Evolutionary conservation across 2,797 vertebrate genomes (phyloP).

Genomic region (Bovichtus diacanthus): DNA sequence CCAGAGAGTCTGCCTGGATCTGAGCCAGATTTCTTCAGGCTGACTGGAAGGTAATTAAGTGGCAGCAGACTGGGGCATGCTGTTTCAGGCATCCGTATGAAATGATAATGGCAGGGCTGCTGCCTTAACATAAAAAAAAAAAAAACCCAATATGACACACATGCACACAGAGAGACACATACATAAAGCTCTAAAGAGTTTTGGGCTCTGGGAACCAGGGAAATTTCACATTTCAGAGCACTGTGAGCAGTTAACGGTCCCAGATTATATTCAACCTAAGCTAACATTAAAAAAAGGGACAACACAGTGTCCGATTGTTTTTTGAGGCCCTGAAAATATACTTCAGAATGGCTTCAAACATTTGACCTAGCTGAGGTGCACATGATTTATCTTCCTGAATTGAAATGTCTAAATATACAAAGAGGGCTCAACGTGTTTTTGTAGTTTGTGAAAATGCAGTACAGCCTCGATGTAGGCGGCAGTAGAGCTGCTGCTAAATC

Average conservation of each 20-base stretch:
- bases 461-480: constrained; percentile 2
- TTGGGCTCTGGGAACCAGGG: constrained; percentile 15
- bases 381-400: constrained; percentile 15
- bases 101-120: constrained; percentile 67
- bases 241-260: not conserved
- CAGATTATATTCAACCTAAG: constrained; percentile 15
- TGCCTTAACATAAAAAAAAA: constrained; percentile 49
- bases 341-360: constrained; percentile 22
- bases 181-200: constrained; percentile 7
- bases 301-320: constrained; percentile 3
- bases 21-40: constrained; percentile 77
- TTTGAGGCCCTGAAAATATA: constrained; percentile 2
- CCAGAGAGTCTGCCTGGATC: constrained; percentile 74
- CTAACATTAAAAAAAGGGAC: not conserved
- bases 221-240: constrained; percentile 37
- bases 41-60: constrained; percentile 83
- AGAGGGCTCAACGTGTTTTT: not conserved
- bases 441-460: constrained; percentile 5
- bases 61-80: constrained; percentile 79
- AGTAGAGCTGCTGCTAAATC: not conserved
- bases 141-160: constrained; percentile 13
- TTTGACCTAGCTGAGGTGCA: constrained; percentile 7
- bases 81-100: constrained; percentile 77
- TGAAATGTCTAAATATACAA: constrained; percentile 33
- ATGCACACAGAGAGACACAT: constrained; percentile 29